Percentiles rank a stretch among this genome's conserved stretches.
Evolutionary conservation across 2,797 vertebrate genomes (phyloP).

Genomic region (Anabacerthia variegaticeps): DNA sequence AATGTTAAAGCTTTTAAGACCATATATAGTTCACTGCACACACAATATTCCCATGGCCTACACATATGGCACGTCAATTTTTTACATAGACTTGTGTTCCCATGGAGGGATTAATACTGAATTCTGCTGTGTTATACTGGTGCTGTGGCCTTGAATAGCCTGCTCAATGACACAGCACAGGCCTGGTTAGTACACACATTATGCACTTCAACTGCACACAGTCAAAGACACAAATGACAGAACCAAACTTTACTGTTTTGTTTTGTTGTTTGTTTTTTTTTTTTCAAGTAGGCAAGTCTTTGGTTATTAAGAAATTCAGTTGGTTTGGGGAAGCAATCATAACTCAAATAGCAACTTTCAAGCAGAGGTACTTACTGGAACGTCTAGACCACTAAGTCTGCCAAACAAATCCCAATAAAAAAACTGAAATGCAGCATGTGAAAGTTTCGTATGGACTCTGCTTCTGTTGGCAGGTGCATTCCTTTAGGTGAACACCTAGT

Average conservation of each 20-base stretch:
- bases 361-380: slow-evolving; percentile 9
- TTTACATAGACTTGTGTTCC: not conserved
- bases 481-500: not conserved
- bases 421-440: not conserved
- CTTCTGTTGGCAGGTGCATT: not conserved
- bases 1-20: slow-evolving; percentile 64
- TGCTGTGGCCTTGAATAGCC: not conserved
- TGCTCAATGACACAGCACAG: not conserved
- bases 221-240: slow-evolving; percentile 26
- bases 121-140: not conserved
- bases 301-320: slow-evolving; percentile 43
- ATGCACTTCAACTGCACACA: not conserved
- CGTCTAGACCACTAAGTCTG: not conserved
- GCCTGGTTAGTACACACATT: not conserved
- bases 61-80: slow-evolving; percentile 7
- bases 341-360: slow-evolving; percentile 11
- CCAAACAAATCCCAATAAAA: not conserved
- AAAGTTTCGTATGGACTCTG: not conserved
- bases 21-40: slow-evolving; percentile 18
- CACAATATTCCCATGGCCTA: slow-evolving; percentile 32
- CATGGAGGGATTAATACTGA: slow-evolving; percentile 15
- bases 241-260: slow-evolving; percentile 5
- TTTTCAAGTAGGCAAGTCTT: slow-evolving; percentile 59
- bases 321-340: not conserved
- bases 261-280: not conserved